A percentile compares a stretch with the other conserved stretches of the same genome.
phyloP scores from a whole-genome alignment of 1,140 invertebrate species.

The Lethrus apterus region DNA sequence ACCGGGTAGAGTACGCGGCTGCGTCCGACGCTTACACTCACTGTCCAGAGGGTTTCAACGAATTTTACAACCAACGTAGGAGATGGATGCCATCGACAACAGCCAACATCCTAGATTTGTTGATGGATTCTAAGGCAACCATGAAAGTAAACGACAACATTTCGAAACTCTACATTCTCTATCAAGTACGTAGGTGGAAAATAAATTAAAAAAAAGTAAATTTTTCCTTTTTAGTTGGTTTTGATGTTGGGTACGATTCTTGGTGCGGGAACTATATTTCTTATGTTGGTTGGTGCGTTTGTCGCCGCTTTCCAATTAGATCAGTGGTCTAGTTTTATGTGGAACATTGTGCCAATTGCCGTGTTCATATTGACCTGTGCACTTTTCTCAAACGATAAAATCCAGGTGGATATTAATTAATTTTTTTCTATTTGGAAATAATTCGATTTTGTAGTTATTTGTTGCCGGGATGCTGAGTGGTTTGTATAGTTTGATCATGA shows the following conservation, averaged over 20 bases:
- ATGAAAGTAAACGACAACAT: slow-evolving; percentile 80
- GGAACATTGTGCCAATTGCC: slow-evolving; percentile 69
- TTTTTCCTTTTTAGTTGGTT: slow-evolving; percentile 22
- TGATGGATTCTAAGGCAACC: slow-evolving; percentile 64
- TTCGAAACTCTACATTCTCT: slow-evolving; percentile 72
- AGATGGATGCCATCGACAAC: slow-evolving; percentile 87
- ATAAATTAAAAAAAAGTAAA: neutral
- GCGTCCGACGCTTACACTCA: slow-evolving; percentile 90
- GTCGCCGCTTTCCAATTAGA: slow-evolving; percentile 71
- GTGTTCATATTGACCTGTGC: slow-evolving; percentile 71
- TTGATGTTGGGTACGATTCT: slow-evolving; percentile 68
- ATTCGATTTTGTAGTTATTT: slow-evolving; percentile 49
- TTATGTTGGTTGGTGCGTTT: slow-evolving; percentile 86
- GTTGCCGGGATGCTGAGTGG: slow-evolving; percentile 68
- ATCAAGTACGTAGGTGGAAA: slow-evolving; percentile 61
- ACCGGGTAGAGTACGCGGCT: slow-evolving; percentile 84
- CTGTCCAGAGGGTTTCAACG: slow-evolving; percentile 77
- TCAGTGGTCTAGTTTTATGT: slow-evolving; percentile 70
- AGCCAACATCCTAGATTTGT: slow-evolving; percentile 79
- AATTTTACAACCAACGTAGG: slow-evolving; percentile 82
- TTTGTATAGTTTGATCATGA: slow-evolving; percentile 84
- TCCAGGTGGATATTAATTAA: slow-evolving; percentile 5
- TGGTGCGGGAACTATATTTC: slow-evolving; percentile 78
- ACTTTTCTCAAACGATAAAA: slow-evolving; percentile 25
- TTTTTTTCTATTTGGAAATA: neutral